Conservation (phyloP, 1,140 invertebrate species). For the Saccostrea echinata region DNA sequence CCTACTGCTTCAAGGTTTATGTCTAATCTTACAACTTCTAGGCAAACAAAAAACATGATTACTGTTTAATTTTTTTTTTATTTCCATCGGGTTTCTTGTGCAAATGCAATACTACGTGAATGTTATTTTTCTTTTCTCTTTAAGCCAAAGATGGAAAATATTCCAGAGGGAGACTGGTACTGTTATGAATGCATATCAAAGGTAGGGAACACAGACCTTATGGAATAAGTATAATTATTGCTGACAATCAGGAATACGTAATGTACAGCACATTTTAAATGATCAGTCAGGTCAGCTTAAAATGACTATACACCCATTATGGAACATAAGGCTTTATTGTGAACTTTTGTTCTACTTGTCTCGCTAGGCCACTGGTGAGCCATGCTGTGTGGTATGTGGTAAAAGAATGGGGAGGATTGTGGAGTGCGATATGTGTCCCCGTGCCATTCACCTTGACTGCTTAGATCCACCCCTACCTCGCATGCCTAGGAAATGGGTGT, state of each 20-base stretch:
- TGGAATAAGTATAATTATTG: background rate
- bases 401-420: conserved; percentile 85
- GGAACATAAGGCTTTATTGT: background rate
- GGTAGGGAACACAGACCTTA: conserved; percentile 82
- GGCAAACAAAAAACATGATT: background rate
- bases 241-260: background rate
- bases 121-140: conserved; percentile 48
- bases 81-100: background rate
- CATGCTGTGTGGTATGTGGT: conserved; percentile 89
- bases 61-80: conserved; percentile 12
- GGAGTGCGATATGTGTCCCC: conserved; percentile 93
- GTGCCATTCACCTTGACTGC: conserved; percentile 95
- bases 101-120: background rate
- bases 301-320: background rate
- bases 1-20: conserved; percentile 93
- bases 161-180: conserved; percentile 97
- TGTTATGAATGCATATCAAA: conserved; percentile 98
- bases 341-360: background rate
- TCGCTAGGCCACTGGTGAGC: conserved; percentile 81
- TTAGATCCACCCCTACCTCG: conserved; percentile 89
- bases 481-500: conserved; percentile 57
- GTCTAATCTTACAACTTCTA: too few species aligned
- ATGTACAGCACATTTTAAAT: background rate
- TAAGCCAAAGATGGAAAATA: conserved; percentile 94
- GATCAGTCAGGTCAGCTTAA: background rate